phyloP scores from a whole-genome alignment of 2,113 vertebrate genomes.

The Microcebus griseorufus region DNA sequence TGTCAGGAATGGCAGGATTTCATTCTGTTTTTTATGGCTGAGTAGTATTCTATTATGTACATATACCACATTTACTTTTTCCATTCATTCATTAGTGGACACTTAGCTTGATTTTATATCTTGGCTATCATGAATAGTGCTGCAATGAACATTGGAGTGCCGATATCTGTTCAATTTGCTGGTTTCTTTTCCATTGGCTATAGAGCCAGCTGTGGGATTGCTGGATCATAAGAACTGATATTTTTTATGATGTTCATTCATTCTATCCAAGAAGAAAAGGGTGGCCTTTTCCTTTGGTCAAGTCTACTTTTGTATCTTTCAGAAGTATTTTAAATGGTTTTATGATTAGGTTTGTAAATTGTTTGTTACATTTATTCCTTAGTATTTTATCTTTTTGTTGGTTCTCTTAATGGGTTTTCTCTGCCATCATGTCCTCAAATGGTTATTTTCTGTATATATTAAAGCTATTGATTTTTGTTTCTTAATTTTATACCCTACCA shows the following conservation, averaged over 20 bases:
- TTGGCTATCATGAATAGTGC: background rate
- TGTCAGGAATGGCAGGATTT: background rate
- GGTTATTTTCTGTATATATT: background rate
- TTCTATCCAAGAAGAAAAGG: background rate
- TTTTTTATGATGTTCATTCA: background rate
- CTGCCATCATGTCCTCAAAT: background rate
- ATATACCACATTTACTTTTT: background rate
- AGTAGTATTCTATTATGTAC: background rate
- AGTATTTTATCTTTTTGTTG: background rate
- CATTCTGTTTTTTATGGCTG: background rate
- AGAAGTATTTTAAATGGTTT: background rate
- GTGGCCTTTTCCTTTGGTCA: background rate
- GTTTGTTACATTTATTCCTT: background rate
- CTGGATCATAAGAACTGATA: background rate
- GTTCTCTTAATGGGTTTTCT: background rate
- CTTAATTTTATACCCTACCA: background rate
- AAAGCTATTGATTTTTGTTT: background rate
- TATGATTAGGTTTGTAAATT: background rate
- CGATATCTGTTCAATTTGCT: background rate
- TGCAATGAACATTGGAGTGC: background rate
- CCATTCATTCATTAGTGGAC: background rate
- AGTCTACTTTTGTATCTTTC: background rate
- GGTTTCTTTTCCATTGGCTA: background rate
- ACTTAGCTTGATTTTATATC: background rate
- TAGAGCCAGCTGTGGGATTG: background rate